These are phyloP conservation scores for Hydropotes inermis DNA, from an alignment of 2,113 vertebrate species.

Conservation along the genomic window DNA sequence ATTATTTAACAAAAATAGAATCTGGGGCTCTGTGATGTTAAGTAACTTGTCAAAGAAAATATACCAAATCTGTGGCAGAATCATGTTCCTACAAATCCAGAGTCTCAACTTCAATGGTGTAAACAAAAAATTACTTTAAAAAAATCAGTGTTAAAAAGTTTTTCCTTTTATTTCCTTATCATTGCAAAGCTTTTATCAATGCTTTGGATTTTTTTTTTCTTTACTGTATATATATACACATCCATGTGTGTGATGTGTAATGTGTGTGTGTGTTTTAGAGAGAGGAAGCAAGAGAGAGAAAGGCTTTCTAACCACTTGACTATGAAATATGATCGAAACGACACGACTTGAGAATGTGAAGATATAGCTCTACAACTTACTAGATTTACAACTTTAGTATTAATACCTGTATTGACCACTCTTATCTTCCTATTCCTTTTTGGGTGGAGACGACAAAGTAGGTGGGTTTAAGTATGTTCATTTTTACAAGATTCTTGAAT, in stretches of 20 bases:
- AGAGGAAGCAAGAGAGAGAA: background rate
- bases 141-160: background rate
- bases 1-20: constrained; percentile 14
- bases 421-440: background rate
- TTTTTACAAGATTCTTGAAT: background rate
- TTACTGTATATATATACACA: background rate
- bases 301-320: background rate
- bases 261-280: background rate
- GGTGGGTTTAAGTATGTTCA: background rate
- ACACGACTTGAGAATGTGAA: background rate
- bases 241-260: background rate
- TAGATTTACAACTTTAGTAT: background rate
- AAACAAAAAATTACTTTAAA: background rate
- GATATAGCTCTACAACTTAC: background rate
- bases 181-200: background rate
- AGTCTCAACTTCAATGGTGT: background rate
- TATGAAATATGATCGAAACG: background rate
- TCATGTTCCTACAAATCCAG: background rate
- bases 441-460: background rate
- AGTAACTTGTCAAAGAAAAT: background rate
- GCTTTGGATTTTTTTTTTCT: background rate
- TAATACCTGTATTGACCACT: background rate
- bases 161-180: background rate
- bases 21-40: background rate
- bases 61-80: background rate